Conservation (phyloP, 2,888 invertebrate species). For the Limnephilus auricula region DNA sequence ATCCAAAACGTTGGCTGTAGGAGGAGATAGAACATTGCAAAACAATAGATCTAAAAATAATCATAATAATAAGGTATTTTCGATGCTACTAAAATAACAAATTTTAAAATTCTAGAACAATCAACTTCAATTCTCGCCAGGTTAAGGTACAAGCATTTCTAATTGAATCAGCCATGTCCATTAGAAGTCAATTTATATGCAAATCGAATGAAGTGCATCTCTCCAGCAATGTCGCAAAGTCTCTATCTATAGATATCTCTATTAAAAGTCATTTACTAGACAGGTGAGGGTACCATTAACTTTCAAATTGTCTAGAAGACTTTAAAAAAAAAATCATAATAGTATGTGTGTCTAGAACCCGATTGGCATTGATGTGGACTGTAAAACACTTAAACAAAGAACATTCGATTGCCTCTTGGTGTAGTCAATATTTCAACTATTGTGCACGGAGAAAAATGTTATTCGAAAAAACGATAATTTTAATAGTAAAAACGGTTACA, state of each 20-base stretch:
- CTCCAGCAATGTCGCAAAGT: neutral
- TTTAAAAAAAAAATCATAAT: no score
- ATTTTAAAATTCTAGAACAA: neutral
- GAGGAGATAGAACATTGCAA: no score
- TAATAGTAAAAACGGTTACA: no score
- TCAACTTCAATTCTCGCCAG: neutral
- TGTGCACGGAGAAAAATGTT: no score
- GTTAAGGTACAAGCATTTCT: neutral
- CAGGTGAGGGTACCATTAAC: neutral
- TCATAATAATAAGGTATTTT: neutral
- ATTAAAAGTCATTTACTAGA: neutral
- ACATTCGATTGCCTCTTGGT: no score
- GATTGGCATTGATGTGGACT: no score
- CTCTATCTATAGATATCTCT: neutral
- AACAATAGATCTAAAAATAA: no score
- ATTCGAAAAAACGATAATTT: no score
- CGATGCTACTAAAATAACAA: neutral
- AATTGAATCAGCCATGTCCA: constrained; percentile 28
- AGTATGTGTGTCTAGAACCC: no score
- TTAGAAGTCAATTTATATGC: constrained; percentile 42
- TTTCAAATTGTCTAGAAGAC: neutral
- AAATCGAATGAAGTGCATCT: neutral
- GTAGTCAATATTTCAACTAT: no score
- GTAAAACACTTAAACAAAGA: no score
- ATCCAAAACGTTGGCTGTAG: no score